Evolutionary conservation across 2,113 vertebrate genomes (phyloP), one percentile per base, ranked within the genome.

Genomic region (Entomyzon cyanotis): DNA sequence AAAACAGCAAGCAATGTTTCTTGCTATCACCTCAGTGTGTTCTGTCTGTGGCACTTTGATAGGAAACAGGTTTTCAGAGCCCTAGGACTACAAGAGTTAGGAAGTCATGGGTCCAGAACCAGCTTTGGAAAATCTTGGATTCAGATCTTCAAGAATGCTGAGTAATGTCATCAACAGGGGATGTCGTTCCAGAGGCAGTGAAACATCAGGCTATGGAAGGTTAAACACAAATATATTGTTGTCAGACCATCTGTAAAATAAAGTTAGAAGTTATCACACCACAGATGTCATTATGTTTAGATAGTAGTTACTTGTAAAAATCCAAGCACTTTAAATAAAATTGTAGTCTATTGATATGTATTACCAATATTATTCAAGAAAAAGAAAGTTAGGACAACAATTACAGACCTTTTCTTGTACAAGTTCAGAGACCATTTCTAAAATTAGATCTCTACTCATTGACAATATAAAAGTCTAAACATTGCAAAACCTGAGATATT

Each of bases 331-430:
- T 85, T 27, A 28, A 83, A 41, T 62, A 25, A 52, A 83, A 56
- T 0, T 0, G 0, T 28, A 31, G 22, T 37, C 67, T 75, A 62
- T 60, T 60, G n/a, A 6, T 69, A 52, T 37, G 8, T 33, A 35
- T 35, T 59, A 55, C 25, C 59, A 52, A 59, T 15, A 39, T 25
- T 76, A 78, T 7, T 59, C 37, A 83, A 80, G 35, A 56, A 73
- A 79, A 18, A 18, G 27, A 60, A 68, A 74, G 5, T 6, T 31
- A 65, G 11, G 78, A 33, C 4, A 74, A 9, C 21, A 68, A 21
- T 71, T 91, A 44, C 12, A 83, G 39, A 14, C 3, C 17, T 5
- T 6, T 53, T 77, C 46, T 78, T 78, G 11, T 30, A 39, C 1
- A 6, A 67, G 7, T 47, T 78, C 59, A 67, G 39, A 90, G 24